Conservation (phyloP, 1,140 invertebrate genomes). For the Ceratoteleas bidentatus region DNA sequence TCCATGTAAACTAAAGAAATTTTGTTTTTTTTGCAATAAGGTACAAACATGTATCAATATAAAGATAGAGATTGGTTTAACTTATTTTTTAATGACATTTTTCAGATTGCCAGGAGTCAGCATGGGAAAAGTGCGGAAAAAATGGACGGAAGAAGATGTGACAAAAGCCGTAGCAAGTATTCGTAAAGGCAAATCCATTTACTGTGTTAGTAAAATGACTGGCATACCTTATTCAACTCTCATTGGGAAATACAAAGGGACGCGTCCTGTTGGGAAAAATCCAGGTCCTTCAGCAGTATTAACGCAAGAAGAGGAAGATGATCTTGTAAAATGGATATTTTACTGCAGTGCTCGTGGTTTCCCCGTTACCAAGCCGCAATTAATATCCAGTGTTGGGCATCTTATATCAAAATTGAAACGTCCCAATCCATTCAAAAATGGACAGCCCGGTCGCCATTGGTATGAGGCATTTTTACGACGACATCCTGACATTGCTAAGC, state of each 20-base stretch:
- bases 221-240: conserved; percentile 28
- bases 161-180: neutral
- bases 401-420: conserved; percentile 65
- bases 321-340: conserved; percentile 24
- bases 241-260: conserved; percentile 19
- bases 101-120: too few relatives aligned
- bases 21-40: too few relatives aligned
- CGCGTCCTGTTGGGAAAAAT: conserved; percentile 9
- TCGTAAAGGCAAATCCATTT: conserved; percentile 13
- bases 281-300: conserved; percentile 23
- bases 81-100: too few relatives aligned
- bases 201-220: conserved; percentile 4
- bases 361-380: conserved; percentile 69
- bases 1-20: too few relatives aligned
- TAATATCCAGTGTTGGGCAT: conserved; percentile 69
- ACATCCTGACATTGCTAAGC: conserved; percentile 26
- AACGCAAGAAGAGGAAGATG: conserved; percentile 14
- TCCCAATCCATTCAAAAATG: conserved; percentile 55
- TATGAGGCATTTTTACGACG: conserved; percentile 44
- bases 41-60: too few relatives aligned
- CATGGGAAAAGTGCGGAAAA: conserved; percentile 27
- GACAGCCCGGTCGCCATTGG: conserved; percentile 49
- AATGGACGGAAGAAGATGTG: conserved; percentile 1
- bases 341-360: conserved; percentile 69
- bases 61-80: too few relatives aligned